These are phyloP conservation scores for Marronus borbonicus DNA, from an alignment of 2,888 invertebrate genomes.

Conservation along the genomic window DNA sequence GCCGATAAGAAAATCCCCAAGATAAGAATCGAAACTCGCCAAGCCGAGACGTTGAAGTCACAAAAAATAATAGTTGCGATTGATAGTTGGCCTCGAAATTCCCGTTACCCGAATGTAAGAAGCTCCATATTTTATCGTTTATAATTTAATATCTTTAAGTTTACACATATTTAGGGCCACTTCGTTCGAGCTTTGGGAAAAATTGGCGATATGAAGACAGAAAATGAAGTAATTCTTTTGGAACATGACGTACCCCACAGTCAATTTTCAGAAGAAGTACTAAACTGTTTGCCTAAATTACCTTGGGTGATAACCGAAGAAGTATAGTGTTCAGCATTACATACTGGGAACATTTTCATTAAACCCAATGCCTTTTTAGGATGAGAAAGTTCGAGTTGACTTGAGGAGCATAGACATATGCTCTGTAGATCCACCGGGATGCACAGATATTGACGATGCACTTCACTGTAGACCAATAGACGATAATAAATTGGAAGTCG, in stretches of 20 bases:
- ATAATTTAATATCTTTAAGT: too few relatives aligned
- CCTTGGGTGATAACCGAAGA: slow-evolving; percentile 92
- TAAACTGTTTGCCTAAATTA: slow-evolving; percentile 89
- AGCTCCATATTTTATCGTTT: slow-evolving; percentile 53
- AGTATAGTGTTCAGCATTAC: slow-evolving; percentile 70
- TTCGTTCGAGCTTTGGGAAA: slow-evolving; percentile 94
- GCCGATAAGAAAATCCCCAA: slow-evolving; percentile 95
- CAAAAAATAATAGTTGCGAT: slow-evolving; percentile 96
- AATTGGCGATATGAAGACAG: slow-evolving; percentile 94
- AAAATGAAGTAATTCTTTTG: slow-evolving; percentile 95
- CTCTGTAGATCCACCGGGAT: slow-evolving; percentile 98
- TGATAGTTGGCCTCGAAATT: slow-evolving; percentile 96
- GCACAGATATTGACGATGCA: slow-evolving; percentile 99
- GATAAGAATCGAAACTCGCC: slow-evolving; percentile 95
- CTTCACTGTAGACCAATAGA: slow-evolving; percentile 87
- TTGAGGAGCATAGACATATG: slow-evolving; percentile 90
- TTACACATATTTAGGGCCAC: slow-evolving; percentile 79
- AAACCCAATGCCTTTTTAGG: slow-evolving; percentile 70
- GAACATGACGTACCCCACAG: slow-evolving; percentile 98
- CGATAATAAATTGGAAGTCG: slow-evolving; percentile 86
- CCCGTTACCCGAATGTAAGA: slow-evolving; percentile 86
- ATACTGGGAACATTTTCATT: slow-evolving; percentile 26
- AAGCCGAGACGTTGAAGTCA: slow-evolving; percentile 83
- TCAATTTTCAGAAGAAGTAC: slow-evolving; percentile 94
- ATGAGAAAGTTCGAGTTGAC: slow-evolving; percentile 85